A percentile compares a stretch with the other conserved stretches of the same genome.
Conservation (phyloP, 2,113 vertebrate genomes). For the Ophthalmolycus amberensis region DNA sequence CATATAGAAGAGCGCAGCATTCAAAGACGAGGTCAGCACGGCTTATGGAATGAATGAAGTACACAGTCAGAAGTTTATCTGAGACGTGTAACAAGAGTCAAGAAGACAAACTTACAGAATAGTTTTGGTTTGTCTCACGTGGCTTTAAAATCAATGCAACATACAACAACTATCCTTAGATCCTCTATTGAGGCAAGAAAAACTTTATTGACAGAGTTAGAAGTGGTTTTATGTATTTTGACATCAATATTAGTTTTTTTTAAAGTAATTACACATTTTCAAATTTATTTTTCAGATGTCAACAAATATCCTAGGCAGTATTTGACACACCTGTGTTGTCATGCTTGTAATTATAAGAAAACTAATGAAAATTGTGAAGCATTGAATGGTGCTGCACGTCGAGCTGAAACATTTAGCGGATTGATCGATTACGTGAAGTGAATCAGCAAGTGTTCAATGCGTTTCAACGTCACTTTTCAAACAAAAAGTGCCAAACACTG, state of each 20-base stretch:
- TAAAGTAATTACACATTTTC: background rate
- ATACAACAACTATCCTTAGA: background rate
- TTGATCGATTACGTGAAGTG: background rate
- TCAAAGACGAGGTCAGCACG: constrained; percentile 3
- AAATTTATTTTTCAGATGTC: background rate
- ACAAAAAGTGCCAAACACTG: background rate
- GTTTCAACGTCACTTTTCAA: background rate
- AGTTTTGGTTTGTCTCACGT: background rate
- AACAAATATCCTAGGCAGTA: background rate
- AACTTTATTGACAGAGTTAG: background rate
- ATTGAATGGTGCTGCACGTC: background rate
- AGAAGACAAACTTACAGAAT: background rate
- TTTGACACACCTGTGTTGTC: background rate
- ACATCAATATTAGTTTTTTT: background rate
- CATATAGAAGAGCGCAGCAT: constrained; percentile 75
- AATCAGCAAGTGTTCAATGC: background rate
- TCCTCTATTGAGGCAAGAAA: background rate
- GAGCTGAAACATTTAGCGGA: background rate
- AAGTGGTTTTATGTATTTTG: background rate
- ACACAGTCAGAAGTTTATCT: constrained; percentile 83
- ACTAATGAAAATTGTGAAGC: background rate
- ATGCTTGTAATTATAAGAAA: background rate
- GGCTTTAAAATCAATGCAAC: background rate
- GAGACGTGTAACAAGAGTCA: background rate
- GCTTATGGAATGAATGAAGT: constrained; percentile 64